phyloP scores from a whole-genome alignment of 2,888 invertebrate species.

The Octonoba sinensis region DNA sequence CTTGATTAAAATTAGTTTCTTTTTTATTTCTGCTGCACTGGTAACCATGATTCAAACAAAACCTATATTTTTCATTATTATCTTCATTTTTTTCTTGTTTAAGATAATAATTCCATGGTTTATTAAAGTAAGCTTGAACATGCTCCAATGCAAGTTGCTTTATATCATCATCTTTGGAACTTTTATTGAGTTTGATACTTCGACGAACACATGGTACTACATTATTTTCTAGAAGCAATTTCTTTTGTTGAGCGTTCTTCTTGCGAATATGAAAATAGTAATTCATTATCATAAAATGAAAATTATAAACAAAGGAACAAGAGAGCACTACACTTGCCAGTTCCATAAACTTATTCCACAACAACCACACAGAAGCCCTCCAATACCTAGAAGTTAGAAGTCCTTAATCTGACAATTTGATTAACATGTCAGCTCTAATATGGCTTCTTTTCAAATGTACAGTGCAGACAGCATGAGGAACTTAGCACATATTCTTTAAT shows the following conservation, averaged over 20 bases:
- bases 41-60: constrained; percentile 1
- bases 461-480: neutral
- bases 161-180: constrained; percentile 27
- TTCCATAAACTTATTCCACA: no score
- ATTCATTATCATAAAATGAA: constrained; percentile 26
- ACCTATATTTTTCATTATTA: neutral
- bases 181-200: constrained; percentile 8
- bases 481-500: neutral
- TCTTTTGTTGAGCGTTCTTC: constrained; percentile 7
- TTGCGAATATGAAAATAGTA: constrained; percentile 44
- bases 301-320: neutral
- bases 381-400: neutral
- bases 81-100: neutral
- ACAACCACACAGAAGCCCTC: neutral
- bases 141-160: constrained; percentile 43
- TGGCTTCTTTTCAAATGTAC: neutral
- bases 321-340: neutral
- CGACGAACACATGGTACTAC: neutral
- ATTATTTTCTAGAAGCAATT: neutral
- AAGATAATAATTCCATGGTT: constrained; percentile 55
- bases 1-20: neutral
- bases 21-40: neutral
- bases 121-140: constrained; percentile 51
- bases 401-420: no score
- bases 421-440: no score